Percentiles rank a stretch among this genome's conserved stretches.
These are phyloP conservation scores for Fopius arisanus DNA, from an alignment of 1,140 invertebrate genomes.

Conservation along the genomic window DNA sequence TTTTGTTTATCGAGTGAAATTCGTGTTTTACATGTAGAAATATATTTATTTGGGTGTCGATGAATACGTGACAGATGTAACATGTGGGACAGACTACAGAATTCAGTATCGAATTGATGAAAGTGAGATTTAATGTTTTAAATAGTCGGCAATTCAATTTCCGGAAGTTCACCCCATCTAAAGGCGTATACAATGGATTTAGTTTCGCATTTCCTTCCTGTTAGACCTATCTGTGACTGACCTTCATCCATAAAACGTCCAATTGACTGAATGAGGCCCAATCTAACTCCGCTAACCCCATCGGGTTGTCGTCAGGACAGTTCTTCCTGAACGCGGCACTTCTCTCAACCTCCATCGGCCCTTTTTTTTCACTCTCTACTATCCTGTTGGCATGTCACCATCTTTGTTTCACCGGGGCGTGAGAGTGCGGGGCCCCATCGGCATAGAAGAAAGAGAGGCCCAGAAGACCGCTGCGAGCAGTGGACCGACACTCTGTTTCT, in stretches of 20 bases:
- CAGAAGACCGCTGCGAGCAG: constrained; percentile 25
- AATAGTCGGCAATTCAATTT: too few relatives aligned
- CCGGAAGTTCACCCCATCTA: too few relatives aligned
- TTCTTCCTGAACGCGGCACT: neutral
- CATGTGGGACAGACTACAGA: too few relatives aligned
- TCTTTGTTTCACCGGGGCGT: constrained; percentile 34
- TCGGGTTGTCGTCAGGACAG: constrained; percentile 37
- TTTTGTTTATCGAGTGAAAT: too few relatives aligned
- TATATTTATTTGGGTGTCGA: too few relatives aligned
- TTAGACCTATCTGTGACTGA: constrained; percentile 36
- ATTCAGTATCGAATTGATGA: too few relatives aligned
- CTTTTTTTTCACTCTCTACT: neutral
- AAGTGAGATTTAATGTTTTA: too few relatives aligned
- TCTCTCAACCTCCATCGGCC: neutral
- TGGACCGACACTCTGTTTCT: constrained; percentile 58
- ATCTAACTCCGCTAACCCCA: too few relatives aligned
- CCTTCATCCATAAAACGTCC: constrained; percentile 34
- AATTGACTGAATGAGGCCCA: too few relatives aligned
- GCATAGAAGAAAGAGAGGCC: constrained; percentile 50
- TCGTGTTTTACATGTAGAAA: too few relatives aligned
- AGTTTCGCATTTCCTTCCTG: neutral
- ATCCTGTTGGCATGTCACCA: constrained; percentile 9
- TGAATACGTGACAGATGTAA: too few relatives aligned
- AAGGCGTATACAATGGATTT: too few relatives aligned
- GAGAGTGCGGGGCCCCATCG: constrained; percentile 38